Conservation (phyloP, 2,797 vertebrate species). For the Crenichthys baileyi region DNA sequence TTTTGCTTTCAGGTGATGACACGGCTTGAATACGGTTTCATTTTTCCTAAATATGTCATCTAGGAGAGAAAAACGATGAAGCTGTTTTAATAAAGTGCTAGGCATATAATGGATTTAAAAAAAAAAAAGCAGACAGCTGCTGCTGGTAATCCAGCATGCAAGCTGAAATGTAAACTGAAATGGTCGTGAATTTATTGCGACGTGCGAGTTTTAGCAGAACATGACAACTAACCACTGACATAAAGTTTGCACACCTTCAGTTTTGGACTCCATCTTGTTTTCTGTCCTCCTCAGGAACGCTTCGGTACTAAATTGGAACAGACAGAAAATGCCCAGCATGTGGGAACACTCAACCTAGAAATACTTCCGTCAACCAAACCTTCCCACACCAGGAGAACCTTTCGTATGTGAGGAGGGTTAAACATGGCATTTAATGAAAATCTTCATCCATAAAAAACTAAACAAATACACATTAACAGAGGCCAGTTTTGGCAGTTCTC, state of each 20-base stretch:
- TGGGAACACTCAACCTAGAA: slow-evolving; percentile 36
- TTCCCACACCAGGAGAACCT: slow-evolving; percentile 40
- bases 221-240: slow-evolving; percentile 18
- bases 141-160: slow-evolving; percentile 52
- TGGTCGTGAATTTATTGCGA: slow-evolving; percentile 25
- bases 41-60: slow-evolving; percentile 49
- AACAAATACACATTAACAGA: slow-evolving; percentile 36
- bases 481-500: slow-evolving; percentile 28
- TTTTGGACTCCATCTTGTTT: slow-evolving; percentile 21
- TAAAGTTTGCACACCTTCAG: slow-evolving; percentile 22
- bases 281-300: slow-evolving; percentile 21
- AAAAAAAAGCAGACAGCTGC: slow-evolving; percentile 42
- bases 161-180: slow-evolving; percentile 13
- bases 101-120: slow-evolving; percentile 41
- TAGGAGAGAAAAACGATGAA: slow-evolving; percentile 49
- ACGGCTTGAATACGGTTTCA: slow-evolving; percentile 50
- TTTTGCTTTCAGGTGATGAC: slow-evolving; percentile 69
- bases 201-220: slow-evolving; percentile 16
- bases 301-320: slow-evolving; percentile 56
- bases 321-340: slow-evolving; percentile 35
- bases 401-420: slow-evolving; percentile 28
- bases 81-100: slow-evolving; percentile 75
- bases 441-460: slow-evolving; percentile 11
- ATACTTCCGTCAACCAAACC: slow-evolving; percentile 54
- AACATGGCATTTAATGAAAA: slow-evolving; percentile 23